Conservation (phyloP, 2,797 vertebrate species). For the Sternotherus odoratus region DNA sequence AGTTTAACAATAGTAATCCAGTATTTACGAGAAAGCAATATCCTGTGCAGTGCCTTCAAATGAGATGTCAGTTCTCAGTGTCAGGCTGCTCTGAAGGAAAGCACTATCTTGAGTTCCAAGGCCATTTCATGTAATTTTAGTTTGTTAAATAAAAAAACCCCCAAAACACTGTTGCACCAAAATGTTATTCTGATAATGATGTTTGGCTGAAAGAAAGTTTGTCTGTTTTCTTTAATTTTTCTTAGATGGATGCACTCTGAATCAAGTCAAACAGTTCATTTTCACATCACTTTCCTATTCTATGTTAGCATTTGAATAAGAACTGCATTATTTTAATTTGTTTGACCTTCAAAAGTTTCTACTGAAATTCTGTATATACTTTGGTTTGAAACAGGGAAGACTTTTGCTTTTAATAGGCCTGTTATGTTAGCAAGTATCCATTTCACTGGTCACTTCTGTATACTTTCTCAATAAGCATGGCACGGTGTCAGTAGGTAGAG, state of each 20-base stretch:
- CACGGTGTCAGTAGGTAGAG: conserved; percentile 56
- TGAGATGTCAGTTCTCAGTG: conserved; percentile 26
- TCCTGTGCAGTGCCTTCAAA: conserved; percentile 29
- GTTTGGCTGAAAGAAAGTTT: conserved; percentile 28
- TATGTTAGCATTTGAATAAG: not conserved
- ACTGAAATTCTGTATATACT: conserved; percentile 7
- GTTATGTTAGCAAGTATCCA: conserved; percentile 52
- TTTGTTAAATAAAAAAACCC: not conserved
- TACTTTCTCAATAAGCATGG: conserved; percentile 43
- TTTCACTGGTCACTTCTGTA: conserved; percentile 31
- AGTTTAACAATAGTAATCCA: conserved; percentile 2
- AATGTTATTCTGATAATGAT: conserved; percentile 19
- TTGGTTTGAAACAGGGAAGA: conserved; percentile 42
- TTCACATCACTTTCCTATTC: conserved; percentile 22
- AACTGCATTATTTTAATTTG: conserved; percentile 42
- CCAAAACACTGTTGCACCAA: conserved; percentile 18
- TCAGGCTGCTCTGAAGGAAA: conserved; percentile 4
- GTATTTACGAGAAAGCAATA: conserved; percentile 19
- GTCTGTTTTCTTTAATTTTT: conserved; percentile 34
- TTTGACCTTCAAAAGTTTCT: conserved; percentile 47
- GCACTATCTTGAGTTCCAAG: not conserved
- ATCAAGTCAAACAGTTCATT: conserved; percentile 26
- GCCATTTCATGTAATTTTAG: not conserved
- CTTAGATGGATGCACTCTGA: not conserved
- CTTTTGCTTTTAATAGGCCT: conserved; percentile 50